Percentiles rank a stretch among this genome's conserved stretches.
phyloP scores from a whole-genome alignment of 2,797 vertebrate species.

The Lepilemur ruficaudatus region DNA sequence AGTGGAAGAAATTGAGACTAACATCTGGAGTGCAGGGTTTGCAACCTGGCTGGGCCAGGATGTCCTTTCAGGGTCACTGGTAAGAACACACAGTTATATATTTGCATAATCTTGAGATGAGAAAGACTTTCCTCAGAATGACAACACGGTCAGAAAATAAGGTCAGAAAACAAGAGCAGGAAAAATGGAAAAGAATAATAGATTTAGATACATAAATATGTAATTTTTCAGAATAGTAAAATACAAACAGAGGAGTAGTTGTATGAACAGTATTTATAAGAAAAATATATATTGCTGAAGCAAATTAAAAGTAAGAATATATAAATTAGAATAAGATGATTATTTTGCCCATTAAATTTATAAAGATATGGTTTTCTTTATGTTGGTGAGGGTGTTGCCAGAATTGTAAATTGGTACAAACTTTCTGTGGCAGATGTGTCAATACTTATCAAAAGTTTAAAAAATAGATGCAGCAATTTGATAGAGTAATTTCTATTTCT shows the following conservation, averaged over 20 bases:
- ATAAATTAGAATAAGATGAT: background rate
- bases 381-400: background rate
- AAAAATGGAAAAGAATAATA: background rate
- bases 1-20: background rate
- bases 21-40: background rate
- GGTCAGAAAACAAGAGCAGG: background rate
- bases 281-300: background rate
- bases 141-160: background rate
- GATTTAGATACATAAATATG: background rate
- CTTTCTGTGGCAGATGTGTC: background rate
- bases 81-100: background rate
- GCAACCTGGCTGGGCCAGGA: background rate
- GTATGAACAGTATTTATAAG: background rate
- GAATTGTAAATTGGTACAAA: background rate
- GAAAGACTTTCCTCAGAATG: background rate
- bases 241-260: background rate
- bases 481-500: background rate
- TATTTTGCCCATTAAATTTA: background rate
- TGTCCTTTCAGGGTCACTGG: background rate
- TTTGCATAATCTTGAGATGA: background rate
- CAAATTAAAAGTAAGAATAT: background rate
- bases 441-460: background rate
- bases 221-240: background rate
- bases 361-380: background rate
- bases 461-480: background rate